phyloP scores from a whole-genome alignment of 1,140 invertebrate genomes.

The Eubasilissa regina region DNA sequence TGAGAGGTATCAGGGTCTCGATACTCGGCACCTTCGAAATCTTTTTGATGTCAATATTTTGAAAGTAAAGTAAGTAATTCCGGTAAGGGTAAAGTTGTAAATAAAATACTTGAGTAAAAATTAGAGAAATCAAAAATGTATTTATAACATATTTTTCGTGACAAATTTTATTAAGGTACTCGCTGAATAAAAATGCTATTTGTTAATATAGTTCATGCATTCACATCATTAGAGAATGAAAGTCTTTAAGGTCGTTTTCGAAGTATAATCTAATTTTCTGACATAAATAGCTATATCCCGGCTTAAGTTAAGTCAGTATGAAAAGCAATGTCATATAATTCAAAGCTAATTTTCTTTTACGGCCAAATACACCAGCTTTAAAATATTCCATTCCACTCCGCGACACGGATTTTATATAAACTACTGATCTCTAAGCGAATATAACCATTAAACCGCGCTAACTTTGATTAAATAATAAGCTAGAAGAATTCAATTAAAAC shows the following conservation, averaged over 20 bases:
- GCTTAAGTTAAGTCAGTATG: conserved; percentile 26
- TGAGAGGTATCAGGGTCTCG: too few relatives aligned
- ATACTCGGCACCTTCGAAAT: too few relatives aligned
- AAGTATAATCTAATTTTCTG: conserved; percentile 16
- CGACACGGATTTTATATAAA: conserved; percentile 10
- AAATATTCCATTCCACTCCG: conserved; percentile 3
- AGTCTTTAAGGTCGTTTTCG: conserved; percentile 17
- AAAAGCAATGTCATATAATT: conserved; percentile 13
- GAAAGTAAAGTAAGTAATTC: too few relatives aligned
- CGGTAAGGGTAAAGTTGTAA: too few relatives aligned
- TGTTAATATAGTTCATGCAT: too few relatives aligned
- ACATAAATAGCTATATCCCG: conserved; percentile 28
- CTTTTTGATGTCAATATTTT: too few relatives aligned
- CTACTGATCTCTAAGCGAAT: background rate
- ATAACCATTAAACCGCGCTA: too few relatives aligned
- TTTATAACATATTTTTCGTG: background rate
- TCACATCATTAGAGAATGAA: too few relatives aligned
- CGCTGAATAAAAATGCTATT: too few relatives aligned
- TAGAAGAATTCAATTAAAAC: background rate
- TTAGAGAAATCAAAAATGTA: too few relatives aligned
- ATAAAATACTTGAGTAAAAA: too few relatives aligned
- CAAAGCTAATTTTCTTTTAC: conserved; percentile 29
- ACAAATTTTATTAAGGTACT: background rate
- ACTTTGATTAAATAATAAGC: background rate
- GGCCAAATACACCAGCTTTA: conserved; percentile 19